Evolutionary conservation across 2,888 invertebrate species (phyloP), one percentile per base, ranked within the genome.

Genomic region (Trisateles emortualis): DNA sequence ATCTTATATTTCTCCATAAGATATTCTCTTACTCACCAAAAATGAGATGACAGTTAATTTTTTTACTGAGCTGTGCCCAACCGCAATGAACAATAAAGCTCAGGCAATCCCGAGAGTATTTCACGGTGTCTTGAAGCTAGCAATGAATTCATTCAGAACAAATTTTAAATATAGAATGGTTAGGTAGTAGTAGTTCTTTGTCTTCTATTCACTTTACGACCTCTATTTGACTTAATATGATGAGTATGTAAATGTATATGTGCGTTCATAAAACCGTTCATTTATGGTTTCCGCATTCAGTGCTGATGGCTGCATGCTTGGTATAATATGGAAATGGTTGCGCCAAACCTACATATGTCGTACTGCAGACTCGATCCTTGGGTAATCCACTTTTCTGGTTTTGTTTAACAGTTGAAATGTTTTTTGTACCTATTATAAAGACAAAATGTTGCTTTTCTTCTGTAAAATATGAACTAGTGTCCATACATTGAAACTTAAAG

Each of bases 81-180:
- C 70, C 69, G 59, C 71, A 62, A 62, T 63, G 64, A 64, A 72
- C 72, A 77, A 76, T 78, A 75, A 76, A 74, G 62, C 63, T 42
- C 53, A 60, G 63, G 58, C 71, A 64, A 67, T 72, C 71, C 66
- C 70, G 13, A 24, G 66, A 48, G 70, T 63, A 73, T 74, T 77
- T 68, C 64, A 68, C 64, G 68, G 64, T 67, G 63, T 64, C 69
- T 64, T 72, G 66, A 64, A 63, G 54, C 65, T 69, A 69, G 76
- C 71, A 72, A 74, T 75, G 72, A 76, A 74, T 75, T 75, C 63
- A 67, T 68, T 74, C 72, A 63, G 68, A 68, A 69, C 64, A 64
- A 68, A 72, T 71, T 74, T 74, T 72, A 64, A 74, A 74, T 74
- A 67, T 63, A 64, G 64, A 41, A 41, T 32, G 45, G 42, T 36